Evolutionary conservation across 2,113 vertebrate species (phyloP), one percentile per base, ranked within the genome.

Genomic region (Oryzias woworae): DNA sequence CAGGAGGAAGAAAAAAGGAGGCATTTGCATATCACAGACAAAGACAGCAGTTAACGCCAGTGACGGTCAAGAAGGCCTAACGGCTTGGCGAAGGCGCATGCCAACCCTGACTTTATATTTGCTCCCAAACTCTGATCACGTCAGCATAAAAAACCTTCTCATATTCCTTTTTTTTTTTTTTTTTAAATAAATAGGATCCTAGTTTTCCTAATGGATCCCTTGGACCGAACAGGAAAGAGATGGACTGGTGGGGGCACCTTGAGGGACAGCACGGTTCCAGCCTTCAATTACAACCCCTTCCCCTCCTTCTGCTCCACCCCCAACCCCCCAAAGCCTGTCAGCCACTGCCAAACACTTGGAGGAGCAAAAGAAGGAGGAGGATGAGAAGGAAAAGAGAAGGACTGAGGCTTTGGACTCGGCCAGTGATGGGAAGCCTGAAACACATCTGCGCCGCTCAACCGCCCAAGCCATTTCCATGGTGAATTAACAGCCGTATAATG

Each of bases 401-500:
- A 71, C 66, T 66, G 80, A 81, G 78, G 82, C 83, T 89, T 88
- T 88, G 87, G 86, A 85, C 84, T 60, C 73, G 77, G 81, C 79
- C 76, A 83, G 75, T 51, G 70, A 84, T 73, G 71, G 62, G 75
- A 82, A 81, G 78, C 85, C 91, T 94, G 94, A 92, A 95, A 92
- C 96, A 97, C 96, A 98, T 98, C 97, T 98, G 97, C 92, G 96
- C 92, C 82, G 88, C 94, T 91, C 92, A 93, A 93, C 91, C 88
- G 94, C 84, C 94, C 94, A 91, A 94, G 93, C 97, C 94, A 97
- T 98, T 97, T 97, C 95, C 94, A 94, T 93, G 93, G 94, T 93
- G 96, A 97, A 98, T 98, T 96, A 98, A 97, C 94, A 90, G 93
- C 94, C 96, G 94, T 98, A 97, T 96, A 97, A 98, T 98, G 95